Conservation (phyloP, 2,797 vertebrate genomes). For the Caiman crocodilus region DNA sequence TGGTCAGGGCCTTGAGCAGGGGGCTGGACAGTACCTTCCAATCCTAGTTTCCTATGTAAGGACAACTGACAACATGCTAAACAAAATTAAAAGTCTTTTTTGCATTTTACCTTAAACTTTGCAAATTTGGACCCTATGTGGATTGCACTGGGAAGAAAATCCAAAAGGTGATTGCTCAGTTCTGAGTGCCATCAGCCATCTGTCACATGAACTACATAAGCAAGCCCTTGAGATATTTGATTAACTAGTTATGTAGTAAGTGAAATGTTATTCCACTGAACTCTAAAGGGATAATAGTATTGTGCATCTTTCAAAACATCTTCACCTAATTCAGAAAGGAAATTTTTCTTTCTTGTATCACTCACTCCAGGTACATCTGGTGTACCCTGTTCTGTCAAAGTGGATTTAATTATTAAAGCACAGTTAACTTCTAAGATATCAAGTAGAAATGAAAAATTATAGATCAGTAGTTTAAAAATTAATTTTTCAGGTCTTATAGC, state of each 20-base stretch:
- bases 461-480: constrained; percentile 44
- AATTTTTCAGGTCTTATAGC: constrained; percentile 43
- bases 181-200: background rate
- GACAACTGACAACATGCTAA: background rate
- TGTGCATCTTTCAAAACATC: background rate
- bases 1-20: too few species aligned
- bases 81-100: background rate
- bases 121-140: background rate
- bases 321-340: background rate
- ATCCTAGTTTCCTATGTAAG: background rate
- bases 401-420: background rate
- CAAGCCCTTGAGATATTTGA: background rate
- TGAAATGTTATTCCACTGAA: background rate
- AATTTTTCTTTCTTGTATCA: background rate
- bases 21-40: too few species aligned
- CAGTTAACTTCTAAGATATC: background rate
- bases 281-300: background rate
- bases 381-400: constrained; percentile 6
- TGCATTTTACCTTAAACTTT: background rate
- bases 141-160: background rate
- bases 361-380: background rate
- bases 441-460: constrained; percentile 28
- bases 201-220: background rate
- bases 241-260: background rate
- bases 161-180: background rate